These are phyloP conservation scores for Hypotaenidia okinawae DNA, from an alignment of 2,797 vertebrate species.

Conservation along the genomic window DNA sequence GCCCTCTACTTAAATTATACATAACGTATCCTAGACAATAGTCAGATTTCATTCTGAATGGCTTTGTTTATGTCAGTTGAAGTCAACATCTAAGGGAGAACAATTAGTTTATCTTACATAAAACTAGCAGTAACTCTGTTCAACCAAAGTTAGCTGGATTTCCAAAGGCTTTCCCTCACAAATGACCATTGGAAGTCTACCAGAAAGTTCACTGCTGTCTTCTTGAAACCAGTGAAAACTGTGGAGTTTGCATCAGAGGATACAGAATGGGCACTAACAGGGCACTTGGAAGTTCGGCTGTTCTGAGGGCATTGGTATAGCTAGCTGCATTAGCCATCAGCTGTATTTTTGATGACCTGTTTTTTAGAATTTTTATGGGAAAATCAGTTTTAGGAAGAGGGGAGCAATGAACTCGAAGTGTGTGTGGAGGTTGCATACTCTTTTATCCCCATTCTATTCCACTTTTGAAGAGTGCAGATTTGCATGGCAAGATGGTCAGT, in stretches of 20 bases:
- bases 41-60: background rate
- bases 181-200: background rate
- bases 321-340: background rate
- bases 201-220: background rate
- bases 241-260: background rate
- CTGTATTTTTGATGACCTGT: background rate
- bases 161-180: background rate
- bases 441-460: background rate
- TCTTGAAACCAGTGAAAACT: background rate
- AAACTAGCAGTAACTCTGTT: background rate
- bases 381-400: background rate
- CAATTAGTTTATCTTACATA: background rate
- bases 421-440: rapidly evolving
- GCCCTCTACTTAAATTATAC: background rate
- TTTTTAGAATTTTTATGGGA: background rate
- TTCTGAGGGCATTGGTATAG: background rate
- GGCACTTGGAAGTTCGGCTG: background rate
- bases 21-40: background rate
- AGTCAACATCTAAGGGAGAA: background rate
- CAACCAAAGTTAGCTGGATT: background rate
- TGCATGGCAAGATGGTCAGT: background rate
- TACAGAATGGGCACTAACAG: rapidly evolving
- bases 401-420: background rate
- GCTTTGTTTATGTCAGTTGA: background rate
- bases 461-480: background rate